A percentile compares a stretch with the other conserved stretches of the same genome.
phyloP scores from a whole-genome alignment of 2,113 vertebrate genomes.

The Tachycineta bicolor region DNA sequence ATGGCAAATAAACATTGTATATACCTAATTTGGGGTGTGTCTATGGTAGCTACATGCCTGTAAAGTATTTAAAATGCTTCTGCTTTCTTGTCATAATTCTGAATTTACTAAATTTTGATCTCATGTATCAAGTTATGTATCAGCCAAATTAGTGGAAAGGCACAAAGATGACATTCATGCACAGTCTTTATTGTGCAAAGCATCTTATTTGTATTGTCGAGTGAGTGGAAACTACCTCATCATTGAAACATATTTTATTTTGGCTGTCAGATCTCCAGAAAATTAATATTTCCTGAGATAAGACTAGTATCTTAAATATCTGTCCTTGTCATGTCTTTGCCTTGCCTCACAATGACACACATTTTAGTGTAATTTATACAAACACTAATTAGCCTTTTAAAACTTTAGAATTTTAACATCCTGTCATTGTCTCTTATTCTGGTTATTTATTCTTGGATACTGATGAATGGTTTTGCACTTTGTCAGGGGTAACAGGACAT shows the following conservation, averaged over 20 bases:
- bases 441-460: neutral
- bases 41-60: neutral
- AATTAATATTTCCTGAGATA: neutral
- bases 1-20: neutral
- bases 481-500: neutral
- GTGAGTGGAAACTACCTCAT: neutral
- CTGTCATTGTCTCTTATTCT: neutral
- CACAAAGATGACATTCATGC: neutral
- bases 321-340: neutral
- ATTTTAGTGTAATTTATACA: neutral
- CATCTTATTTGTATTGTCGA: neutral
- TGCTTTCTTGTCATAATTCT: neutral
- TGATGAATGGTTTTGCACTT: neutral
- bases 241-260: neutral
- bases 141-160: neutral
- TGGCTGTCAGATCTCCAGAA: neutral
- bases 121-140: too few species aligned
- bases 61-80: neutral
- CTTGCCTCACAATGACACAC: fast-evolving
- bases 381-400: neutral
- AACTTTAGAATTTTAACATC: neutral
- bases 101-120: neutral
- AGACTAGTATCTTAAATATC: neutral
- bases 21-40: neutral
- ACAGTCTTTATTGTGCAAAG: neutral